Evolutionary conservation across 2,888 invertebrate species (phyloP).

Genomic region (Eristalis arbustorum): DNA sequence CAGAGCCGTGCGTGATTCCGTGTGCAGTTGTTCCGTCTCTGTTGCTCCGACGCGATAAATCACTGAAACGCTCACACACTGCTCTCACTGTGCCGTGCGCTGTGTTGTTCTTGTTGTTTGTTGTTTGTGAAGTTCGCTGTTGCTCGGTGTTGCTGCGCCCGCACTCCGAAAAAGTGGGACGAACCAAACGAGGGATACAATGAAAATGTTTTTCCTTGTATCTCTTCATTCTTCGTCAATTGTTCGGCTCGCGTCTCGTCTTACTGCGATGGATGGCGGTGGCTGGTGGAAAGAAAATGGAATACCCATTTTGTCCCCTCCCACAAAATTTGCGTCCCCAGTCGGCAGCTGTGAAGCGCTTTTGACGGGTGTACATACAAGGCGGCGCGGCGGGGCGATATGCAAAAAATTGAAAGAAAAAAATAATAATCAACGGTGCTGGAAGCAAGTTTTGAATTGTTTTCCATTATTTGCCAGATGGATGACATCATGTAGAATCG

Average conservation of each 20-base stretch:
- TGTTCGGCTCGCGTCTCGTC: too few species aligned
- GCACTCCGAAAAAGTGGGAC: slow-evolving; percentile 44
- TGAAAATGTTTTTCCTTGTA: slow-evolving; percentile 16
- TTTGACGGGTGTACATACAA: slow-evolving; percentile 5
- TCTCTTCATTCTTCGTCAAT: background rate
- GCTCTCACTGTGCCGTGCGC: background rate
- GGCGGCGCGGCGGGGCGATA: background rate
- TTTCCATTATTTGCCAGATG: slow-evolving; percentile 11
- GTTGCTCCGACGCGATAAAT: background rate
- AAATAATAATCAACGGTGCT: too few species aligned
- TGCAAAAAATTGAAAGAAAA: background rate
- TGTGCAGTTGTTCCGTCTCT: slow-evolving; percentile 3
- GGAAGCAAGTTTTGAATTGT: background rate
- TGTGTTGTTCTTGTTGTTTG: slow-evolving; percentile 27
- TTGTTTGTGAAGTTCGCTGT: slow-evolving; percentile 30
- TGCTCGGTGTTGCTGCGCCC: background rate
- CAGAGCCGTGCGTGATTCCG: background rate
- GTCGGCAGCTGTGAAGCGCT: background rate
- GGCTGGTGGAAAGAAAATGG: slow-evolving; percentile 9
- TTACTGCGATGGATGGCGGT: background rate
- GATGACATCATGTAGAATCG: background rate
- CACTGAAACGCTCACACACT: slow-evolving; percentile 1
- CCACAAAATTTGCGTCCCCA: background rate
- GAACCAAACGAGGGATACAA: slow-evolving; percentile 43
- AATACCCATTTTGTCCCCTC: slow-evolving; percentile 39